Conservation (phyloP, 2,797 vertebrate species). For the Phalloptychus januarius region DNA sequence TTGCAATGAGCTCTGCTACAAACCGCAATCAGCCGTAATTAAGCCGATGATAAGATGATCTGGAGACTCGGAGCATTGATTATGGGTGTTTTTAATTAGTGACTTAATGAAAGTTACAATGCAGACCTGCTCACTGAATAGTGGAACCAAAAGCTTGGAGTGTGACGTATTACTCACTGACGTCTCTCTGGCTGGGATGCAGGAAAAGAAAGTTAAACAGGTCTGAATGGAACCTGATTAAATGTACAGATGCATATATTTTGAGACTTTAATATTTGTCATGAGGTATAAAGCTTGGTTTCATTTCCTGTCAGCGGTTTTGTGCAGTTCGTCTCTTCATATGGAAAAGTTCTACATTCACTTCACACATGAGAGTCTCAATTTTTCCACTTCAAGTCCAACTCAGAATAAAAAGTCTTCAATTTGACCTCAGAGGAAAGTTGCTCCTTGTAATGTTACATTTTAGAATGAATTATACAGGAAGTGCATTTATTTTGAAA, state of each 20-base stretch:
- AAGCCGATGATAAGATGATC: conserved; percentile 49
- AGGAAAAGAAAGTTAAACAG: neutral
- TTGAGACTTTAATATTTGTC: neutral
- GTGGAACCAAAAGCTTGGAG: conserved; percentile 23
- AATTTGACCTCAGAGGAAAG: neutral
- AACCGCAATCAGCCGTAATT: conserved; percentile 53
- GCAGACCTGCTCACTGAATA: conserved; percentile 30
- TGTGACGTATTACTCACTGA: neutral
- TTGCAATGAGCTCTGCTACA: conserved; percentile 43
- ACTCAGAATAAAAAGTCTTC: neutral
- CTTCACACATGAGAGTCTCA: neutral
- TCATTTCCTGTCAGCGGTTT: neutral
- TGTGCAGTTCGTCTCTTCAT: neutral
- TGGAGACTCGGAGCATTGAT: conserved; percentile 39
- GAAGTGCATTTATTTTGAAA: neutral
- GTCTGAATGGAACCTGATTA: neutral
- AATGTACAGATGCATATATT: neutral
- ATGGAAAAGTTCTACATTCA: neutral
- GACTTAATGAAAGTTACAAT: conserved; percentile 40
- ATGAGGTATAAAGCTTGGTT: neutral
- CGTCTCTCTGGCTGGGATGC: conserved; percentile 14
- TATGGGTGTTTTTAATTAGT: conserved; percentile 56
- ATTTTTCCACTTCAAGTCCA: neutral
- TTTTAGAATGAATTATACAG: neutral
- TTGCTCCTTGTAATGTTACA: neutral